A percentile compares a stretch with the other conserved stretches of the same genome.
phyloP scores from a whole-genome alignment of 2,113 vertebrate genomes.

The Ageneiosus marmoratus region DNA sequence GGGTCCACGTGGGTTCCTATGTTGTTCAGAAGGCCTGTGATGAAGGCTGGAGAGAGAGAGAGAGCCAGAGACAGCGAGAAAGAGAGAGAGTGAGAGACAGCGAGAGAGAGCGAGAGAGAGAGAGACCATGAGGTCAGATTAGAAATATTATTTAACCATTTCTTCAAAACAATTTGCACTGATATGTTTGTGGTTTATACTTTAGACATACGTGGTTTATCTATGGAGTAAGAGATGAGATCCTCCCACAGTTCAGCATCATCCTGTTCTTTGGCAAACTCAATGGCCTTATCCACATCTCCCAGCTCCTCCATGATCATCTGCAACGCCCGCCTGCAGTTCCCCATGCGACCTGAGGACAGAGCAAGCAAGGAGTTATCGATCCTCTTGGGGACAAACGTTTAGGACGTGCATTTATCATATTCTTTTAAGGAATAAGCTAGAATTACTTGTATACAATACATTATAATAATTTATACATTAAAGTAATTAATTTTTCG shows the following conservation, averaged over 20 bases:
- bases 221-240: constrained; percentile 95
- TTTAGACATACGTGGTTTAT: constrained; percentile 86
- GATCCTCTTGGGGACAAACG: background rate
- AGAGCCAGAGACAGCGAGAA: no score
- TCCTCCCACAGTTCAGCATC: constrained; percentile 97
- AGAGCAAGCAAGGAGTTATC: background rate
- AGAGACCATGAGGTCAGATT: background rate
- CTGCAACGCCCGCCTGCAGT: constrained; percentile 92
- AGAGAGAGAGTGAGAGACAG: constrained; percentile 12
- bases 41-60: constrained; percentile 80
- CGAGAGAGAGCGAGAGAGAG: constrained; percentile 25
- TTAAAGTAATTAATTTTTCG: background rate
- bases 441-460: background rate
- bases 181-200: background rate
- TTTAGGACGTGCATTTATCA: background rate
- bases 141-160: background rate
- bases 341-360: constrained; percentile 92
- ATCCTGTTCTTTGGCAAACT: constrained; percentile 98
- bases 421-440: no score
- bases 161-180: background rate
- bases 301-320: constrained; percentile 98
- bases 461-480: background rate
- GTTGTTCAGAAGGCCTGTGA: constrained; percentile 96
- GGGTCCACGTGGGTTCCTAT: constrained; percentile 98
- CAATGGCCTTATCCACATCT: constrained; percentile 96